A percentile compares a stretch with the other conserved stretches of the same genome.
Evolutionary conservation across 2,888 invertebrate genomes (phyloP).

Genomic region (Didymodactylos carnosus): DNA sequence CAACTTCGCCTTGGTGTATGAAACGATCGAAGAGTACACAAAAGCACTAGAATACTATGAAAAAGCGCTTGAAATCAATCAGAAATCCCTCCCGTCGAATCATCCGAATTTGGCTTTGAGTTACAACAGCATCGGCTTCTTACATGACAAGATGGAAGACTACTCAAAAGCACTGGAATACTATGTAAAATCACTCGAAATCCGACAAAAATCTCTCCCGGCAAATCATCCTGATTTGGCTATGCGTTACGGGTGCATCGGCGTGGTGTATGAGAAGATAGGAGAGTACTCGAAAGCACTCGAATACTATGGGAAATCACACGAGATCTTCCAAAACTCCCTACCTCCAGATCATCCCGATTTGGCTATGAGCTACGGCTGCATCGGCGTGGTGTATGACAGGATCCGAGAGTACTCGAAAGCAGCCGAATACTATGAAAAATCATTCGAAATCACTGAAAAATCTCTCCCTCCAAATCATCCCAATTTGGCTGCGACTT

Average conservation of each 20-base stretch:
- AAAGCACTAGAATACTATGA: background rate
- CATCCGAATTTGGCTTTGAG: background rate
- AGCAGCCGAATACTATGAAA: background rate
- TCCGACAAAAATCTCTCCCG: background rate
- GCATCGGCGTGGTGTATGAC: background rate
- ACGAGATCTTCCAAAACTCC: background rate
- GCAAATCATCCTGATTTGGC: background rate
- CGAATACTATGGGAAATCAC: background rate
- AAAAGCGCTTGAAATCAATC: background rate
- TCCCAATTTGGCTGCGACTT: background rate
- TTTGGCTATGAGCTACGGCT: background rate
- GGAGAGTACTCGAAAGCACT: background rate
- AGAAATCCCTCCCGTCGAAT: background rate
- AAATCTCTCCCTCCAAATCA: background rate
- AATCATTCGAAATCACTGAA: background rate
- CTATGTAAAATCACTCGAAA: background rate
- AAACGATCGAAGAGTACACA: background rate
- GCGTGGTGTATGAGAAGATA: background rate
- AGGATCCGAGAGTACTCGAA: background rate
- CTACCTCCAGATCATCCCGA: background rate
- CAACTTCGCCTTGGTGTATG: background rate
- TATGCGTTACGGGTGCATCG: background rate
- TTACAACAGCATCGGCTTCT: background rate
- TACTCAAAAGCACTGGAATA: background rate
- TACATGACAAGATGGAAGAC: background rate